Percentiles rank a stretch among this genome's conserved stretches.
These are phyloP conservation scores for Pachyramphus minor DNA, from an alignment of 2,113 vertebrate species.

Conservation along the genomic window DNA sequence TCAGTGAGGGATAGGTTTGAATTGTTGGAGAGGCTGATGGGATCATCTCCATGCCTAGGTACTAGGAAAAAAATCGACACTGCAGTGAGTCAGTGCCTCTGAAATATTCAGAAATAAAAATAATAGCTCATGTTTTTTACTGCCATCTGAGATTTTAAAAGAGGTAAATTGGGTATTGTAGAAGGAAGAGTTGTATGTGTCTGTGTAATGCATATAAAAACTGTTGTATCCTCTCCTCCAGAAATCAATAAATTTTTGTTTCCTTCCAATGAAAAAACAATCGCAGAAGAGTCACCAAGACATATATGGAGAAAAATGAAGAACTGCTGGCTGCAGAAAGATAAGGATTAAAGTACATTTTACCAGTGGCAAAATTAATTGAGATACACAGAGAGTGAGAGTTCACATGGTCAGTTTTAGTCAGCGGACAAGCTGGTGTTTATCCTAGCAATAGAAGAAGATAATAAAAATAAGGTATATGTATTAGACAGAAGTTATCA, in stretches of 20 bases:
- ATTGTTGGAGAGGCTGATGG: neutral
- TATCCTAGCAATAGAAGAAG: neutral
- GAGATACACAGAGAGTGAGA: neutral
- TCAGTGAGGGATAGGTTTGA: neutral
- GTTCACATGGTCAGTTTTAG: neutral
- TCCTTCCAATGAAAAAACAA: neutral
- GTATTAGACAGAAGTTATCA: neutral
- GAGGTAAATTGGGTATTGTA: neutral
- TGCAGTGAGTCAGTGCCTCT: neutral
- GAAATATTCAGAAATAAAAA: constrained; percentile 3
- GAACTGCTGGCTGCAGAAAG: neutral
- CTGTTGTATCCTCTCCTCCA: neutral
- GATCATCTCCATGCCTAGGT: neutral
- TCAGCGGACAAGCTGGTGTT: neutral
- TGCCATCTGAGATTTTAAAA: neutral
- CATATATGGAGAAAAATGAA: neutral
- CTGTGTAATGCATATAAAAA: neutral
- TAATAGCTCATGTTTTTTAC: neutral
- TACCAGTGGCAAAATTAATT: neutral
- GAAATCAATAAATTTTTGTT: neutral
- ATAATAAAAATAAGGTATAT: neutral
- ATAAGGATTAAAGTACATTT: neutral
- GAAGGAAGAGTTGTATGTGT: neutral
- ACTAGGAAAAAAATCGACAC: neutral
- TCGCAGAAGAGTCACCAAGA: neutral